Evolutionary conservation across 2,113 vertebrate species (phyloP), one percentile per base, ranked within the genome.

Genomic region (Perccottus glenii): DNA sequence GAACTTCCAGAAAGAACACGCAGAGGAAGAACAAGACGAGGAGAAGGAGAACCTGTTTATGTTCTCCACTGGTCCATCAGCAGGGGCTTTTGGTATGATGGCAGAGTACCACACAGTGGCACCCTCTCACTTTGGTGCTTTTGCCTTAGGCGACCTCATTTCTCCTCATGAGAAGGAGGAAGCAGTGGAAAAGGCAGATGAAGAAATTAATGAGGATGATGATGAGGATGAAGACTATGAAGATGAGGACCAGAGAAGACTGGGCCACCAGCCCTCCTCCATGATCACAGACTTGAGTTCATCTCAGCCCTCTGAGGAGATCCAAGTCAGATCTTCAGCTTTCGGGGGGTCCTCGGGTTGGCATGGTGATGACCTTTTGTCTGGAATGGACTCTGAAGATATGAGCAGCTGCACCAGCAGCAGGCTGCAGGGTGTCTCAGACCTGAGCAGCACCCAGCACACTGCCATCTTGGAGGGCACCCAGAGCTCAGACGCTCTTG

Each of bases 101-200:
- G 58, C 62, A 27, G 73, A 82, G 4, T 62, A 80, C 43, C 75
- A 83, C 5, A 58, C 77, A 56, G 35, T 85, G 44, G 70, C 61
- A 42, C 14, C 64, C 6, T 80, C 78, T 0, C 60, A 67, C 10
- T 38, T 68, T 12, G 86, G 78, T 32, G 70, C 78, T n/a, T 78
- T 86, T 36, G 61, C 32, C 40, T 52, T 57, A 3, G 63, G 33
- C n/a, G 67, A 71, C 15, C 76, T 81, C 44, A 49, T 64, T 10
- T 91, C 90, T 1, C 80, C 83, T 46, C 82, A 81, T 49, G 91
- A 89, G 16, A 83, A 80, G 49, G 91, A 92, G 64, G 91, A 85
- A 43, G 91, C 89, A 0, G 88, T 93, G 38, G 92, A 93, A 51
- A 93, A 93, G 73, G 93, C 91, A 1, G 92, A 93, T n/a, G 85